phyloP scores from a whole-genome alignment of 2,113 vertebrate species.

The Elachura formosa region DNA sequence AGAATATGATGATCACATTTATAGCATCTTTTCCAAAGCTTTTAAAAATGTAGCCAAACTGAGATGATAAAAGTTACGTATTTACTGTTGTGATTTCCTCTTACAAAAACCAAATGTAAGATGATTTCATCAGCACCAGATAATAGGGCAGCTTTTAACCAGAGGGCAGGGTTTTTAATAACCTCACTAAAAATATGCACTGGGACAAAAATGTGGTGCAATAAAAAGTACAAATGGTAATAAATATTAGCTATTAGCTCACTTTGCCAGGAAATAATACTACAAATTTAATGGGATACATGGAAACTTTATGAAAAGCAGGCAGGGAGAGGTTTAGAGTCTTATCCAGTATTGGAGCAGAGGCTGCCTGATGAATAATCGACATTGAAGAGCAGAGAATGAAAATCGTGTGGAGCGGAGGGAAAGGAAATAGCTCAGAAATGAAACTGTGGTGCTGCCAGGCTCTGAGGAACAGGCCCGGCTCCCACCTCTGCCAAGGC shows the following conservation, averaged over 20 bases:
- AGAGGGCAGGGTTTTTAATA: conserved; percentile 63
- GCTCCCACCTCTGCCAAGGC: background rate
- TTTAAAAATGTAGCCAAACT: background rate
- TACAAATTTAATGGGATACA: conserved; percentile 14
- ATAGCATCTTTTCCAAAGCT: background rate
- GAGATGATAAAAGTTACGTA: conserved; percentile 9
- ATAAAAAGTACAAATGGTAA: conserved; percentile 57
- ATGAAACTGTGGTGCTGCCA: background rate
- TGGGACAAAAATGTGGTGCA: conserved; percentile 36
- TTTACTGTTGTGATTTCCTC: background rate
- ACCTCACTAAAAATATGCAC: conserved; percentile 41
- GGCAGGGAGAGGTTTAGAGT: conserved; percentile 5
- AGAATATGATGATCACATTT: background rate
- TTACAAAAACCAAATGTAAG: conserved; percentile 5
- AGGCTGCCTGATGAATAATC: conserved; percentile 16
- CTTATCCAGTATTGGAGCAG: conserved; percentile 17
- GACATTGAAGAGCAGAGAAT: conserved; percentile 21
- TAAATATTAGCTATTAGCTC: conserved; percentile 60
- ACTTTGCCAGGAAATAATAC: conserved; percentile 63
- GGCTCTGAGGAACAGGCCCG: background rate
- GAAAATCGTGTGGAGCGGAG: conserved; percentile 25
- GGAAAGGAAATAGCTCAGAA: conserved; percentile 24
- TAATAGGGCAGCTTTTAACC: conserved; percentile 41
- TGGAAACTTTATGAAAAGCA: conserved; percentile 30
- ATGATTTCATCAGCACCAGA: conserved; percentile 12